phyloP scores from a whole-genome alignment of 2,797 vertebrate species.

The Hyperoplus immaculatus region DNA sequence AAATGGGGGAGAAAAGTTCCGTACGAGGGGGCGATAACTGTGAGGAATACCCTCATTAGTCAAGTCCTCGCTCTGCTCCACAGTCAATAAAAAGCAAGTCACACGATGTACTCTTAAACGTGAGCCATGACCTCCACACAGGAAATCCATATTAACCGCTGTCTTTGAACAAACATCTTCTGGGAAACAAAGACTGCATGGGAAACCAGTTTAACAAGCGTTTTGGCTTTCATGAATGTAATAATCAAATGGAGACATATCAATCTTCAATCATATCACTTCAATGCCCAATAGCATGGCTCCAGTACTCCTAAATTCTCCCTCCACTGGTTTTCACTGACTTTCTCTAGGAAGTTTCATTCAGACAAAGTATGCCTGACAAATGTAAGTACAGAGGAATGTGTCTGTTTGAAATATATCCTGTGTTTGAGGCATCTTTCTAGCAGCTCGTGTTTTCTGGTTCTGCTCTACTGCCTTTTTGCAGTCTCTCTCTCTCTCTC shows the following conservation, averaged over 20 bases:
- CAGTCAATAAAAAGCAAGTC: slow-evolving; percentile 50
- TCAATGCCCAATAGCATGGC: slow-evolving; percentile 54
- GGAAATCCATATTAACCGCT: slow-evolving; percentile 62
- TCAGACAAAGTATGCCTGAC: slow-evolving; percentile 60
- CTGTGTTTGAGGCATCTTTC: slow-evolving; percentile 46
- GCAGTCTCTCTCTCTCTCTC: slow-evolving; percentile 18
- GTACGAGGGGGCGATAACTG: slow-evolving; percentile 27
- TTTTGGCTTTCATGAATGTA: slow-evolving; percentile 56
- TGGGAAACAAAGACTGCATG: slow-evolving; percentile 39
- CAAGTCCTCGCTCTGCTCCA: slow-evolving; percentile 28
- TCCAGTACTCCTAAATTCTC: slow-evolving; percentile 55
- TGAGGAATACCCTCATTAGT: slow-evolving; percentile 56
- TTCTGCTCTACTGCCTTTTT: slow-evolving; percentile 53
- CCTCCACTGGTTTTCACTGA: slow-evolving; percentile 52
- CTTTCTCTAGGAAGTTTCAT: slow-evolving; percentile 58
- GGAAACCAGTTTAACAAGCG: slow-evolving; percentile 57
- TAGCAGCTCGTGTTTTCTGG: slow-evolving; percentile 36
- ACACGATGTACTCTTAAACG: slow-evolving; percentile 56
- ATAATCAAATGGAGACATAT: slow-evolving; percentile 62
- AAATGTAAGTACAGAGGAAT: slow-evolving; percentile 54
- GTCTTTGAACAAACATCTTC: slow-evolving; percentile 53
- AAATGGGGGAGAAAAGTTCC: slow-evolving; percentile 47
- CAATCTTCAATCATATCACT: slow-evolving; percentile 24
- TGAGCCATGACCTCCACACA: slow-evolving; percentile 52
- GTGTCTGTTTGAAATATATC: slow-evolving; percentile 48